A percentile compares a stretch with the other conserved stretches of the same genome.
These are phyloP conservation scores for Hormaphis cornu DNA, from an alignment of 1,140 invertebrate species.

Conservation along the genomic window DNA sequence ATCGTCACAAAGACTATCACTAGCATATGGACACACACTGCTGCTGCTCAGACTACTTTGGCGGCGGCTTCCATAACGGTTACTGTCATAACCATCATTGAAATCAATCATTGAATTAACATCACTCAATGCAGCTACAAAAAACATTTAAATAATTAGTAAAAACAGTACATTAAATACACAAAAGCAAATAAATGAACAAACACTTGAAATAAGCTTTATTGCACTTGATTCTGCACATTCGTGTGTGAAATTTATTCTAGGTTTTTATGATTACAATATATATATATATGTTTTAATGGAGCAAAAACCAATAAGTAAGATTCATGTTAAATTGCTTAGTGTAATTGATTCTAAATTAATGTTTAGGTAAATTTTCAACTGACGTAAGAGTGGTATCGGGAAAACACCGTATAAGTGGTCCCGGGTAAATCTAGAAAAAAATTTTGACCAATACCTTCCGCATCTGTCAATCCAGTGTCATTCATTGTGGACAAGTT, in stretches of 20 bases:
- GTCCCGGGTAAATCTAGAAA: neutral
- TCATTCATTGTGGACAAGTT: constrained; percentile 75
- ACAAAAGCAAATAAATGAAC: neutral
- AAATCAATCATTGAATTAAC: constrained; percentile 65
- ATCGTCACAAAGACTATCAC: constrained; percentile 33
- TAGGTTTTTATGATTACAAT: no score
- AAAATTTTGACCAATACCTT: constrained; percentile 46
- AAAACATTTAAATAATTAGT: neutral
- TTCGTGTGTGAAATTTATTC: no score
- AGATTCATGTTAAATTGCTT: no score
- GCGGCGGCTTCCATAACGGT: neutral
- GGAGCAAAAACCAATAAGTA: no score
- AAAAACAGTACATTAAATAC: no score
- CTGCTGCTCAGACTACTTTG: neutral
- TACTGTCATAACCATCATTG: neutral
- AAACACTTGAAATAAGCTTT: neutral
- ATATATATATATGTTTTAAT: no score
- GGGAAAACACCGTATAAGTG: no score
- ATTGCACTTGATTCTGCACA: no score
- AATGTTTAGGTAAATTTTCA: no score
- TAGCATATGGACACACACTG: neutral
- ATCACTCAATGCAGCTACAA: constrained; percentile 61
- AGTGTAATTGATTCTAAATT: no score
- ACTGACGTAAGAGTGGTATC: no score
- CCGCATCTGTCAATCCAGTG: constrained; percentile 73